Evolutionary conservation across 2,113 vertebrate species (phyloP), one percentile per base, ranked within the genome.

Genomic region (Eclectus roratus): DNA sequence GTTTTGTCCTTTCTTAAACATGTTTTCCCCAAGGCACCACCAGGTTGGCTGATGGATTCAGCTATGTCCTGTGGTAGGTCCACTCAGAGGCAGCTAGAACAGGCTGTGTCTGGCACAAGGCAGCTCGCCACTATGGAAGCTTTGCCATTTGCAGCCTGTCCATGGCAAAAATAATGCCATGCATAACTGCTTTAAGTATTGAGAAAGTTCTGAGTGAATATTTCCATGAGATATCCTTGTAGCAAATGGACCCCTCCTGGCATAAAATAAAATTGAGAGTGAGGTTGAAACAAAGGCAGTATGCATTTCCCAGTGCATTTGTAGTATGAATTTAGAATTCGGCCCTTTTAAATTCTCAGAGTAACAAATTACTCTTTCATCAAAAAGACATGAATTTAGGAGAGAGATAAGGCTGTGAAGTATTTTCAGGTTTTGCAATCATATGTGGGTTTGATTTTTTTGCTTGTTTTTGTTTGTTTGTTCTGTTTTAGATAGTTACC

Each of bases 361-460:
- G 31, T 76, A 63, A 25, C 3, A 41, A 73, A 66, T 79, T 56
- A 60, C 8, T 5, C 0, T 39, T 92, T 94, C 21, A 69, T 53
- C 18, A 61, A 58, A 41, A 68, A 84, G 6, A n/a, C 19, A 11
- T 23, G 58, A 56, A 76, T 72, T 84, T 79, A 71, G 17, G 16
- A 74, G 24, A 6, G 25, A 69, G 25, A 86, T 31, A 80, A 63
- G 18, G 5, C 35, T 90, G 19, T 68, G 29, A 82, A 66, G 29
- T 52, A 70, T 61, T 61, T 76, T 60, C 44, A 64, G 3, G 13
- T 78, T 85, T 80, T 63, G 9, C 43, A 78, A 1, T 78, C 13
- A 19, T 58, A n/a, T 7, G 6, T 1, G 0, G 4, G 7, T 0
- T 3, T 28, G 16, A 0, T 15, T 35, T 58, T 28, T 53, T 9